Base-by-base conservation (phyloP, 2,797 vertebrate species). In the Ptychobarbus kaznakovi region DNA sequence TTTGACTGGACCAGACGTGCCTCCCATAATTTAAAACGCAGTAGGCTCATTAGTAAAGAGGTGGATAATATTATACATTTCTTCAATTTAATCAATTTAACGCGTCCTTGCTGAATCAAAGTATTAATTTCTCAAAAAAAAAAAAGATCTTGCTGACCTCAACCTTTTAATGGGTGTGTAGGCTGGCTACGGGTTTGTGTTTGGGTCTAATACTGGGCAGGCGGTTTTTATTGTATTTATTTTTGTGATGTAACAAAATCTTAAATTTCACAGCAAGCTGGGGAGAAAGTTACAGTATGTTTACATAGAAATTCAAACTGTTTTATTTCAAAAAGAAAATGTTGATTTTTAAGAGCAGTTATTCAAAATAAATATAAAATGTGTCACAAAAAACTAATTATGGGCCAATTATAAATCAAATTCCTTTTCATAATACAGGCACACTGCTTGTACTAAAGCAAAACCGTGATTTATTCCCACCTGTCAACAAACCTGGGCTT, bases 271-370 rank as follows among this genome's bases (percentile, higher is more conserved):
- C 35, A 66, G 28, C 63, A 66, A 66, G 28, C 63, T 18, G 15
- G 28, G 63, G 35, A 69, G 68, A 12, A 42, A 42, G 35, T 70
- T 70, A 40, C 68, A 70, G 20, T 70, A 11, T 77, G 32, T n/a
- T 58, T 80, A 80, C 58, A 18, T 32, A 65, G 40, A 56, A 42
- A 13, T 58, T 40, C 3, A 16, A 49, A n/a, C 28, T 22, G 10
- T 13, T 66, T 20, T 66, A 32, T 51, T 38, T 38, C 18, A 80
- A 51, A 80, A 51, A 44, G 11, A 44, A 44, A 46, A 44, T 28
- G 15, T 66, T 35, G 63, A 20, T 28, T 65, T 65, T 65, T 79
- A 80, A 49, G 9, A 80, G 16, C 77, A 44, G 56, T 46, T 80
- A 6, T 22, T 66, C 6, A 12, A 66, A 66, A 4, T 8, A 38